Percentiles rank a stretch among this genome's conserved stretches.
Evolutionary conservation across 2,888 invertebrate species (phyloP).

Genomic region (Limenitis camilla): DNA sequence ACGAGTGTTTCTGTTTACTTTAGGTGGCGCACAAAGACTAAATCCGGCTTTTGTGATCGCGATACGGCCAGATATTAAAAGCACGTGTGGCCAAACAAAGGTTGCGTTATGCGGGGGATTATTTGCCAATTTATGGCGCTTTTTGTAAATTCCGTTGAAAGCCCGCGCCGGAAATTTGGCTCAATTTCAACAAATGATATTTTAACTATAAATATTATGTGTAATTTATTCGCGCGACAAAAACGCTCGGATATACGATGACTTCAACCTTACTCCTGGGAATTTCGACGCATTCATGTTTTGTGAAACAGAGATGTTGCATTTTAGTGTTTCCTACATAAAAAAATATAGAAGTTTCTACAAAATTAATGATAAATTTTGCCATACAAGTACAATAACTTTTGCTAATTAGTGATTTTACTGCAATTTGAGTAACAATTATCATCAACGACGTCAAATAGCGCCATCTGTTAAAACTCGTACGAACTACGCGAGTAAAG

Average conservation of each 20-base stretch:
- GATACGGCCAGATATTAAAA: constrained; percentile 65
- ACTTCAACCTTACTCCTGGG: constrained; percentile 45
- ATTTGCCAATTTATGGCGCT: constrained; percentile 74
- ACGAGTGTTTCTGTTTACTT: constrained; percentile 56
- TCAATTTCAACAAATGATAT: constrained; percentile 73
- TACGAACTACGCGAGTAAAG: no score
- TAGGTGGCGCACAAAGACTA: constrained; percentile 62
- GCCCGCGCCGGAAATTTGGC: constrained; percentile 71
- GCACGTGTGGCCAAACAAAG: constrained; percentile 76
- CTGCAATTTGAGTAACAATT: no score
- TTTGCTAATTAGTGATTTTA: no score
- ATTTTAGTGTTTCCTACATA: neutral
- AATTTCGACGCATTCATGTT: constrained; percentile 24
- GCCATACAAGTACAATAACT: no score
- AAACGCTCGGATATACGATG: constrained; percentile 39
- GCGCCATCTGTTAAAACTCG: no score
- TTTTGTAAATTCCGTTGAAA: constrained; percentile 72
- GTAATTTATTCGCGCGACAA: constrained; percentile 51
- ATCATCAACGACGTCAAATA: no score
- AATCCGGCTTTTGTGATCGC: constrained; percentile 61
- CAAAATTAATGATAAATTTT: no score
- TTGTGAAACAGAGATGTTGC: constrained; percentile 21
- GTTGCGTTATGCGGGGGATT: constrained; percentile 75
- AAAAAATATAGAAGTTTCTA: no score
- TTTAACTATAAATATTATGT: constrained; percentile 67